A percentile compares a stretch with the other conserved stretches of the same genome.
Conservation (phyloP, 2,797 vertebrate species). For the Arremon aurantiirostris region DNA sequence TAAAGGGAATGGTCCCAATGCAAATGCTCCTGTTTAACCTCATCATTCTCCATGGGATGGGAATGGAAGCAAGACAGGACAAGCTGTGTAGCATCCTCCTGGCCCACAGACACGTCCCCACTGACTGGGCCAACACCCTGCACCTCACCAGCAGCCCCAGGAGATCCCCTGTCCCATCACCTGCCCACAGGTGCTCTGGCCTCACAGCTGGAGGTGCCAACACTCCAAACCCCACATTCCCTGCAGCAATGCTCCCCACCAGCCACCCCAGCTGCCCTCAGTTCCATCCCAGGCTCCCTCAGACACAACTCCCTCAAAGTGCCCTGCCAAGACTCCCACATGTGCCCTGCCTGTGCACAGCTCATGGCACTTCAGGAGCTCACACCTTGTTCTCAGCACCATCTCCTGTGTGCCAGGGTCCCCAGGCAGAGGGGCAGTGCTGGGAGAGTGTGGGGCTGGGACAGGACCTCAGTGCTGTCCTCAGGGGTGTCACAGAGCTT, state of each 20-base stretch:
- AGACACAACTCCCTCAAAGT: background rate
- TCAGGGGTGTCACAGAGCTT: background rate
- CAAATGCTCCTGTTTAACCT: background rate
- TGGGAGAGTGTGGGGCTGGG: rapidly evolving
- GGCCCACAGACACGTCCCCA: background rate
- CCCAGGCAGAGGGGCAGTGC: background rate
- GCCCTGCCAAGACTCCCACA: rapidly evolving
- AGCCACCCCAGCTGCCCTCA: background rate
- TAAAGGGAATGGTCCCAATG: background rate
- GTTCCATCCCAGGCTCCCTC: background rate
- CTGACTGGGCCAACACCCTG: background rate
- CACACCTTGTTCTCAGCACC: background rate
- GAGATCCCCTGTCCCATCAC: background rate
- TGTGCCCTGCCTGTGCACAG: background rate
- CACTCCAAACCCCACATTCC: background rate
- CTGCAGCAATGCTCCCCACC: rapidly evolving
- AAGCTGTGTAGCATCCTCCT: background rate
- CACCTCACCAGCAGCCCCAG: background rate
- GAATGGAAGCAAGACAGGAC: background rate
- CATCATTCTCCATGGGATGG: background rate
- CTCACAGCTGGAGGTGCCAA: background rate
- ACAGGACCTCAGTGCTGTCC: background rate
- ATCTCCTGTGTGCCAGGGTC: background rate
- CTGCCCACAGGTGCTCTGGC: background rate
- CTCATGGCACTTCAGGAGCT: background rate